Percentiles rank a stretch among this genome's conserved stretches.
Conservation (phyloP, 2,888 invertebrate species). For the Meliscaeva auricollis region DNA sequence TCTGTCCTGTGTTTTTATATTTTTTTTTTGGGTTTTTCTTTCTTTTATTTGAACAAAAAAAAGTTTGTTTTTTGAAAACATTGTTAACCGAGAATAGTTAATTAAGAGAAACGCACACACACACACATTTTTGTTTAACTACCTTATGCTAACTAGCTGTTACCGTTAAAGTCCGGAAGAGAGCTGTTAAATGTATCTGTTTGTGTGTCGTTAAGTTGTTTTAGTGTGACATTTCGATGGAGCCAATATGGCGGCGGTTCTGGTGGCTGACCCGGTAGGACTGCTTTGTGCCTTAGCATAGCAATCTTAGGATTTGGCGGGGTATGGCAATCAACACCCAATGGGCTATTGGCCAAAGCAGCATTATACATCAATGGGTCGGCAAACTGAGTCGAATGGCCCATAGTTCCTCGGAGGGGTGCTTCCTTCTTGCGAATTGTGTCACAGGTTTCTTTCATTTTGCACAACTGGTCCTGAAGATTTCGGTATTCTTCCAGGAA, state of each 20-base stretch:
- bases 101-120: slow-evolving; percentile 35
- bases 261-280: slow-evolving; percentile 83
- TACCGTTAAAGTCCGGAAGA: slow-evolving; percentile 80
- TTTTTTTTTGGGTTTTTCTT: background rate
- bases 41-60: slow-evolving; percentile 54
- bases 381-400: slow-evolving; percentile 82
- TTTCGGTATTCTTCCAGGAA: slow-evolving; percentile 92
- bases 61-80: slow-evolving; percentile 77
- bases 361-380: slow-evolving; percentile 84
- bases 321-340: slow-evolving; percentile 77
- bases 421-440: slow-evolving; percentile 86
- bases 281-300: slow-evolving; percentile 86
- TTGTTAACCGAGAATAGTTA: slow-evolving; percentile 54
- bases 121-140: background rate
- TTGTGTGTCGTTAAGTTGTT: slow-evolving; percentile 84
- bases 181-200: slow-evolving; percentile 86
- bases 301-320: slow-evolving; percentile 84
- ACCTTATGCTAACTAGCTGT: background rate
- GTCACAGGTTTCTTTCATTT: slow-evolving; percentile 92
- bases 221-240: slow-evolving; percentile 84
- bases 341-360: slow-evolving; percentile 79
- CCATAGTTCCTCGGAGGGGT: slow-evolving; percentile 80
- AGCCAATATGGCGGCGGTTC: slow-evolving; percentile 84
- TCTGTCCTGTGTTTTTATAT: slow-evolving; percentile 68
- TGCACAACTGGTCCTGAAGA: slow-evolving; percentile 90